Conservation (phyloP, 2,888 invertebrate genomes). For the Chironomus tentans region DNA sequence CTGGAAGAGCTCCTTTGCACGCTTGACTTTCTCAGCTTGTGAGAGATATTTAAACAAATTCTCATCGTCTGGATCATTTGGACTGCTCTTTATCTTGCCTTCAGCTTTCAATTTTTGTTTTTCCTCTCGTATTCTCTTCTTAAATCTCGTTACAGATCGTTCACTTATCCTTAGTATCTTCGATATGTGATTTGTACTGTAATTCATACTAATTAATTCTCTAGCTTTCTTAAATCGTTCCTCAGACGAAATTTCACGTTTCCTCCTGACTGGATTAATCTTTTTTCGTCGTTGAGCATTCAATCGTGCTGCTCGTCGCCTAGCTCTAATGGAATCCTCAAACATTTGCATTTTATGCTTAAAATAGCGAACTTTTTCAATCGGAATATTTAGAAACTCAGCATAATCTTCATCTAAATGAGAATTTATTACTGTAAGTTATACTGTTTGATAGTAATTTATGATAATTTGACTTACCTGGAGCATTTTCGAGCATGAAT, state of each 20-base stretch:
- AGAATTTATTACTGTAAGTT: neutral
- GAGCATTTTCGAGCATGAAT: slow-evolving; percentile 8
- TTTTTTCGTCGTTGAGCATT: neutral
- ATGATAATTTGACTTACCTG: neutral
- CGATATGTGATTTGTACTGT: slow-evolving; percentile 16
- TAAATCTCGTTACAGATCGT: slow-evolving; percentile 19
- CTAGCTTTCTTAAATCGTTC: neutral
- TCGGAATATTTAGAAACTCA: neutral
- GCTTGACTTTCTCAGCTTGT: neutral
- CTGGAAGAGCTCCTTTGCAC: slow-evolving; percentile 12
- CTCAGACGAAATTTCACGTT: neutral
- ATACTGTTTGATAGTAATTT: neutral
- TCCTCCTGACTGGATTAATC: neutral
- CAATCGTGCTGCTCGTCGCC: neutral
- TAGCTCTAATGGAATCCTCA: neutral
- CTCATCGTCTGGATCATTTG: slow-evolving; percentile 18
- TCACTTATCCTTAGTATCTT: slow-evolving; percentile 19
- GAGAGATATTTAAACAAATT: neutral
- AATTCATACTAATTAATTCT: neutral
- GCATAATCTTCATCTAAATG: slow-evolving; percentile 14
- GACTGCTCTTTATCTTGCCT: slow-evolving; percentile 7
- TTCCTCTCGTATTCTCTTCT: slow-evolving; percentile 14
- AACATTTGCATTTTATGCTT: slow-evolving; percentile 20
- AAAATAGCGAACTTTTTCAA: slow-evolving; percentile 10
- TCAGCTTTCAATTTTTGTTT: slow-evolving; percentile 7